These are phyloP conservation scores for Scaptomyza hsui DNA, from an alignment of 1,140 invertebrate species.

Conservation along the genomic window DNA sequence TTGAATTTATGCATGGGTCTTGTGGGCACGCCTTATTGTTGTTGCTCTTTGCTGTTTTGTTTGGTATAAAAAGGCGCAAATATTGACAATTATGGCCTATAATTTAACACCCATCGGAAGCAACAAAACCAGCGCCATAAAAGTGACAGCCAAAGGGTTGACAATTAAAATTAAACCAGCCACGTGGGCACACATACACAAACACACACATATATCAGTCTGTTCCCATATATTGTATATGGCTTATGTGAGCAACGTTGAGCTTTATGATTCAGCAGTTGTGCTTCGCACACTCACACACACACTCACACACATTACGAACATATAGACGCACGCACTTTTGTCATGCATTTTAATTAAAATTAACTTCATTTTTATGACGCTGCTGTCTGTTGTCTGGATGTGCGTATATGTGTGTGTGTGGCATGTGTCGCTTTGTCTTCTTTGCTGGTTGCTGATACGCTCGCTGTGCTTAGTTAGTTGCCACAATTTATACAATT, in stretches of 20 bases:
- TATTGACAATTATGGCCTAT: constrained; percentile 82
- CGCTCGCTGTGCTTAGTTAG: constrained; percentile 48
- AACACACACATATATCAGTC: constrained; percentile 3
- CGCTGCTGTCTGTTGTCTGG: constrained; percentile 30
- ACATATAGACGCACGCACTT: constrained; percentile 52
- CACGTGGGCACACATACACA: constrained; percentile 17
- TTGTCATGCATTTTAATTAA: constrained; percentile 81
- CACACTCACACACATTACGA: constrained; percentile 19
- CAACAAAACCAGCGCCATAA: constrained; percentile 45
- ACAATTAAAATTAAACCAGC: constrained; percentile 73
- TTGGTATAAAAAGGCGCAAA: constrained; percentile 61
- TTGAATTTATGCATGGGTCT: constrained; percentile 70
- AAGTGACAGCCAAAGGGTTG: constrained; percentile 66
- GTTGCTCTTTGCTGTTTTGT: constrained; percentile 25
- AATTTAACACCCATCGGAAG: constrained; percentile 74
- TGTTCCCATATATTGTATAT: neutral
- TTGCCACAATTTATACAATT: constrained; percentile 77
- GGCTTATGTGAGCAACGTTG: constrained; percentile 6
- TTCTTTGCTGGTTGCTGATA: constrained; percentile 15
- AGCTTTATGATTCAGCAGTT: constrained; percentile 69
- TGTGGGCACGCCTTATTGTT: constrained; percentile 11
- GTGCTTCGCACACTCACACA: neutral
- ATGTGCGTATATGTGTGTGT: constrained; percentile 6
- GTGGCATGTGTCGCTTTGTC: constrained; percentile 42
- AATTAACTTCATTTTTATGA: constrained; percentile 83